Evolutionary conservation across 2,888 invertebrate species (phyloP).

Genomic region (Mimumesa dahlbomi): DNA sequence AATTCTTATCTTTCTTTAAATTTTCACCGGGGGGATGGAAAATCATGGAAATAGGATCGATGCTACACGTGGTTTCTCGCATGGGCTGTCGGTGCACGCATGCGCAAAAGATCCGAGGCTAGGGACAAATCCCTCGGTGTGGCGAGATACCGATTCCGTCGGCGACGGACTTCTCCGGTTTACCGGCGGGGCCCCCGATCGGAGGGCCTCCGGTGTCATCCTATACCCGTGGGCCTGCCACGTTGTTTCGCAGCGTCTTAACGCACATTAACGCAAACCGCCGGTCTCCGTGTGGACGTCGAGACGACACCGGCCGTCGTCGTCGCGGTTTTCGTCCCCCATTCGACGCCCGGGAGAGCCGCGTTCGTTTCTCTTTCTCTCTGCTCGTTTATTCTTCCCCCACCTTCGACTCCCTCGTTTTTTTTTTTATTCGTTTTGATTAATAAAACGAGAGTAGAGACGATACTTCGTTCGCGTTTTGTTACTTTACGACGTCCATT

Average conservation of each 20-base stretch:
- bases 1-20: too few relatives aligned
- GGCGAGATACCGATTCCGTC: slow-evolving; percentile 4
- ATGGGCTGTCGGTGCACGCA: too few relatives aligned
- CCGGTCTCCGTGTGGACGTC: slow-evolving; percentile 64
- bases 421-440: slow-evolving; percentile 3
- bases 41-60: too few relatives aligned
- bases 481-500: too few relatives aligned
- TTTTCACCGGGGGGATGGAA: too few relatives aligned
- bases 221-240: slow-evolving; percentile 76
- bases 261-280: slow-evolving; percentile 74
- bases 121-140: not conserved
- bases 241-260: slow-evolving; percentile 72
- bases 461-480: not conserved
- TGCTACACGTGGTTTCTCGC: too few relatives aligned
- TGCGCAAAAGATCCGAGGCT: too few relatives aligned
- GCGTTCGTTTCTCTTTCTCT: slow-evolving; percentile 13
- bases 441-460: too few relatives aligned
- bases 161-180: too few relatives aligned
- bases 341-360: too few relatives aligned
- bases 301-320: slow-evolving; percentile 52
- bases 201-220: slow-evolving; percentile 72
- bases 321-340: slow-evolving; percentile 55
- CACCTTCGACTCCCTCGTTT: not conserved
- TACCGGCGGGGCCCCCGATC: slow-evolving; percentile 51
- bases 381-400: slow-evolving; percentile 12